Base-by-base conservation (phyloP, 2,888 invertebrate species). In the Pandemis corylana region DNA sequence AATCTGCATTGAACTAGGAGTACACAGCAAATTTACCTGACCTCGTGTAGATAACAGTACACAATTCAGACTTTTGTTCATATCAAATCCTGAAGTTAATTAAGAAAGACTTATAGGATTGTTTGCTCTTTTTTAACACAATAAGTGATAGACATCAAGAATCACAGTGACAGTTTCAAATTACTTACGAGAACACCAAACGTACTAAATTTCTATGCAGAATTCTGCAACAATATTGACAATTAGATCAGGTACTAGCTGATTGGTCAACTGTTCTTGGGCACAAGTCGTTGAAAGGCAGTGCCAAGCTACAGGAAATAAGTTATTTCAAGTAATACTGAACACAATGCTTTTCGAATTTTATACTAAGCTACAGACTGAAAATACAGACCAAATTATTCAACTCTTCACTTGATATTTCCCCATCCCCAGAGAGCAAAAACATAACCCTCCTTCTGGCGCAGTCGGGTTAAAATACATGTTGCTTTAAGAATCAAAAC, bases 391-490 rank as follows among this genome's bases (percentile, higher is more conserved):
- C 75, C 75, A 87, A 84, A 82, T 81, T 69, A 76, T 72, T 68
- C 76, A 82, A 92, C 94, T 94, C 94, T 94, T 94, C 94, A 94
- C 94, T 87, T 91, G 92, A 94, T 81, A 90, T 92, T 93, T 93
- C 89, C 81, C 85, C 87, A 80, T 81, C 87, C 91, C 93, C 89
- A 81, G 88, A 92, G 93, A 92, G 91, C 89, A 84, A 79, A 83
- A 36, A 36, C 28, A 36, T 36, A 36, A 36, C 28, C 28, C 28
- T 36, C 28, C 28, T 36, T 36, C 28, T 36, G 28, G 28, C 28
- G 28, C 28, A 36, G 28, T 36, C 28, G 28, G 28, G 28, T 36
- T 4, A 36, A 36, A 85, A 83, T 76, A 81, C 82, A 83, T 80
- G 76, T 83, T 84, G 76, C 76, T 59, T 76, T 79, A 79, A 85